Percentiles rank a stretch among this genome's conserved stretches.
These are phyloP conservation scores for Girardinichthys multiradiatus DNA, from an alignment of 2,113 vertebrate species.

Conservation along the genomic window DNA sequence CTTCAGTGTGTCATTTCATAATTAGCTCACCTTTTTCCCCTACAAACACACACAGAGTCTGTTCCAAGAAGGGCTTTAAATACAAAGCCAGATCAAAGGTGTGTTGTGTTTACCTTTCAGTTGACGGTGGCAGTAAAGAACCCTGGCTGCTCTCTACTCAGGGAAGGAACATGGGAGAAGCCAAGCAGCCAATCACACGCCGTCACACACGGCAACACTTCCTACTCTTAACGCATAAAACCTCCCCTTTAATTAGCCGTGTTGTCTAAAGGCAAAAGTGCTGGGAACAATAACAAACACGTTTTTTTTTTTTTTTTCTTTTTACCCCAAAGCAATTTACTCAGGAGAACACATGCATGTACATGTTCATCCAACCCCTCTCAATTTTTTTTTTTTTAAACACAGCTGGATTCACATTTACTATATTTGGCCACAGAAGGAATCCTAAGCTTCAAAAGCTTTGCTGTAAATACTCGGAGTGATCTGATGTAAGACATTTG, in stretches of 20 bases:
- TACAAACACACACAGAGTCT: not conserved
- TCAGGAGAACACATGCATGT: conserved; percentile 55
- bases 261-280: conserved; percentile 71
- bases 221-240: conserved; percentile 77
- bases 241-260: conserved; percentile 76
- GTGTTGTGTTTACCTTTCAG: conserved; percentile 74
- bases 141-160: conserved; percentile 44
- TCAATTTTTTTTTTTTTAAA: not conserved
- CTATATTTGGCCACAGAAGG: conserved; percentile 75
- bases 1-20: conserved; percentile 48
- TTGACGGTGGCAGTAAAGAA: conserved; percentile 65
- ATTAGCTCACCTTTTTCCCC: conserved; percentile 23
- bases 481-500: conserved; percentile 68
- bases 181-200: conserved; percentile 60
- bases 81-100: conserved; percentile 71
- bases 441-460: conserved; percentile 74
- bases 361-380: conserved; percentile 21
- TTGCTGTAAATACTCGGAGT: conserved; percentile 70
- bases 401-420: conserved; percentile 63
- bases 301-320: conserved; percentile 22
- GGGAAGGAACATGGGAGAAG: conserved; percentile 60
- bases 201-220: conserved; percentile 72
- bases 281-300: conserved; percentile 80
- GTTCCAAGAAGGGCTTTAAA: conserved; percentile 65
- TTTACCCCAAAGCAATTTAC: conserved; percentile 69